These are phyloP conservation scores for Drosophila mojavensis DNA, from an alignment of 1,140 invertebrate genomes.

Conservation along the genomic window DNA sequence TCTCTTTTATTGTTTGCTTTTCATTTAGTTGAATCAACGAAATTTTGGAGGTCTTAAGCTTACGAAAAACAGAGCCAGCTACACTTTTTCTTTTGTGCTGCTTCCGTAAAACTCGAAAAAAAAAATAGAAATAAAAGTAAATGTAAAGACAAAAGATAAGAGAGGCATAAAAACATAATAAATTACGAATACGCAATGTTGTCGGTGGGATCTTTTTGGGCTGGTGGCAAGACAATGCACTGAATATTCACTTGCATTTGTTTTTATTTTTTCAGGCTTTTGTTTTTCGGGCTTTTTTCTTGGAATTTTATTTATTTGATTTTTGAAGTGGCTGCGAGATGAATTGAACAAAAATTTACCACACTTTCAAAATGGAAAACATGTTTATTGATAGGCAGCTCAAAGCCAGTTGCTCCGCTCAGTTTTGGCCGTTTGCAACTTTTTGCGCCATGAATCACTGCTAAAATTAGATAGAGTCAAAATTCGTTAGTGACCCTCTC, in stretches of 20 bases:
- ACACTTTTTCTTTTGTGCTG: slow-evolving; percentile 40
- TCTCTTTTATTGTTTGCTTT: slow-evolving; percentile 49
- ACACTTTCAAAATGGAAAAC: slow-evolving; percentile 62
- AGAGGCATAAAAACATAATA: slow-evolving; percentile 17
- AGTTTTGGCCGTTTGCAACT: slow-evolving; percentile 46
- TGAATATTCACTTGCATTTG: slow-evolving; percentile 62
- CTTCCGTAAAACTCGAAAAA: slow-evolving; percentile 47
- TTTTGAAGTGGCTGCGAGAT: slow-evolving; percentile 16
- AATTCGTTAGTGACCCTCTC: slow-evolving; percentile 12
- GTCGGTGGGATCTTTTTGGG: slow-evolving; percentile 35
- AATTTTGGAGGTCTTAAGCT: slow-evolving; percentile 37
- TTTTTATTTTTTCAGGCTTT: slow-evolving; percentile 13
- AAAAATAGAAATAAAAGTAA: slow-evolving; percentile 24
- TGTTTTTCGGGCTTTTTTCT: slow-evolving; percentile 18
- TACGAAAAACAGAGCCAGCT: slow-evolving; percentile 18
- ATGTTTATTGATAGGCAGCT: slow-evolving; percentile 60
- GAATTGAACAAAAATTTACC: slow-evolving; percentile 41
- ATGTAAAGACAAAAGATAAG: slow-evolving; percentile 8
- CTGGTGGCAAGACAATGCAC: slow-evolving; percentile 51
- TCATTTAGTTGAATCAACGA: slow-evolving; percentile 60
- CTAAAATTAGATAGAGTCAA: slow-evolving; percentile 69
- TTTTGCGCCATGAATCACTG: slow-evolving; percentile 67
- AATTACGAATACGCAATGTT: slow-evolving; percentile 63
- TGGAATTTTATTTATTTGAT: neutral
- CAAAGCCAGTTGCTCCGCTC: slow-evolving; percentile 32